These are phyloP conservation scores for Rhinopithecus roxellana DNA, from an alignment of 2,113 vertebrate genomes.

Conservation along the genomic window DNA sequence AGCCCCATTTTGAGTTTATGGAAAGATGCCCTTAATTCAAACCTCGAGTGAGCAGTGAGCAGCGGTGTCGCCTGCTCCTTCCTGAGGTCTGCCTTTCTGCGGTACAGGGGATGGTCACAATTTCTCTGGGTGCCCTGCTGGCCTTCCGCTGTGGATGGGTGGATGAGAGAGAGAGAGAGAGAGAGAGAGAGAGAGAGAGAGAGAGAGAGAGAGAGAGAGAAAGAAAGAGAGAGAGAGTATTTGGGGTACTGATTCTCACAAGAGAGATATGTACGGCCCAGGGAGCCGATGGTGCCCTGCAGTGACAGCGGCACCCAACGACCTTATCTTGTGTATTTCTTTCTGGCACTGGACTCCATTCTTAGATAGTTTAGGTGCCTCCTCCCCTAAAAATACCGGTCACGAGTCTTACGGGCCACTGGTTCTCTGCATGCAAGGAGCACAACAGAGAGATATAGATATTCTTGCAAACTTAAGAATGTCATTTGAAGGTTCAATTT, in stretches of 20 bases:
- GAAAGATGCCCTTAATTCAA: neutral
- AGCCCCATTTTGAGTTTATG: neutral
- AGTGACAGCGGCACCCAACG: neutral
- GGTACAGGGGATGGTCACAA: neutral
- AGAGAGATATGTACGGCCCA: neutral
- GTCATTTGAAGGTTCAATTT: neutral
- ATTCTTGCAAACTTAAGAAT: conserved; percentile 33
- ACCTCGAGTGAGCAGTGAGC: neutral
- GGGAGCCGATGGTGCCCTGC: neutral
- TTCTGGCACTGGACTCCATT: neutral
- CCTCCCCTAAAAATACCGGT: neutral
- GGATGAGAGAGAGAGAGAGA: neutral
- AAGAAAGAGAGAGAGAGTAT: neutral
- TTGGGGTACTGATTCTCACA: neutral
- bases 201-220: neutral
- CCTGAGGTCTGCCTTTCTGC: neutral
- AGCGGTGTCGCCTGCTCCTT: neutral
- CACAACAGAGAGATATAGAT: neutral
- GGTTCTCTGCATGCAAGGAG: neutral
- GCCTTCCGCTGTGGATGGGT: neutral
- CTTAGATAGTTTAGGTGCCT: neutral
- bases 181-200: neutral
- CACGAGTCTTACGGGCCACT: neutral
- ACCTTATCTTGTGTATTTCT: neutral
- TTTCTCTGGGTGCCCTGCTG: neutral